Evolutionary conservation across 2,888 invertebrate genomes (phyloP).

Genomic region (Agonopterix arenella): DNA sequence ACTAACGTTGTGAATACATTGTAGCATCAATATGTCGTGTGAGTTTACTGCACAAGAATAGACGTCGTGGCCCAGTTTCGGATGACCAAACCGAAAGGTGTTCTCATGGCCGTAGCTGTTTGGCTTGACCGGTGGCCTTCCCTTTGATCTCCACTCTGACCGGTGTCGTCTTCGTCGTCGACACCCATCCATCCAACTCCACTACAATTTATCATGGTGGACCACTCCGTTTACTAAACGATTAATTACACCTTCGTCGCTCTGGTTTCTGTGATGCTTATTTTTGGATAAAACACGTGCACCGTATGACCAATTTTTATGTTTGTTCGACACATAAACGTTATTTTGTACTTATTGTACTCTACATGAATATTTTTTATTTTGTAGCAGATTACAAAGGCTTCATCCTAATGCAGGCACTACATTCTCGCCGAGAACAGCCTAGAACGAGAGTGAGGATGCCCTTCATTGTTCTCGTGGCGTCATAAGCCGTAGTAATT

Average conservation of each 20-base stretch:
- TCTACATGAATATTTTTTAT: too few species aligned
- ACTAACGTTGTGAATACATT: conserved; percentile 46
- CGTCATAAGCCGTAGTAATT: too few species aligned
- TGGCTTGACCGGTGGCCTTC: conserved; percentile 40
- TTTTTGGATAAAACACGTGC: conserved; percentile 51
- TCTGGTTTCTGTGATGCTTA: conserved; percentile 42
- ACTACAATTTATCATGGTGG: conserved; percentile 20
- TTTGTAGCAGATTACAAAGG: too few species aligned
- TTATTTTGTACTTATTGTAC: neutral
- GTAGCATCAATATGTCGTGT: conserved; percentile 54
- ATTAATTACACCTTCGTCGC: conserved; percentile 34
- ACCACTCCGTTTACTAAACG: conserved; percentile 20
- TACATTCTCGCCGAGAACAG: too few species aligned
- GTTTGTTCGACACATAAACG: neutral
- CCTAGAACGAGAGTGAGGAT: too few species aligned
- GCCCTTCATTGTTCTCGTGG: too few species aligned
- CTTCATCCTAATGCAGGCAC: too few species aligned
- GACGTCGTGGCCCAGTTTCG: conserved; percentile 54
- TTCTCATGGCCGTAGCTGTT: conserved; percentile 37
- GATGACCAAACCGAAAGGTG: conserved; percentile 40
- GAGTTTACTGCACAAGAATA: conserved; percentile 53
- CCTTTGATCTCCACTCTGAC: conserved; percentile 42
- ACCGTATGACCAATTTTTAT: conserved; percentile 5
- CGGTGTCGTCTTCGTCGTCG: conserved; percentile 29
- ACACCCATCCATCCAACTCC: conserved; percentile 28